Percentiles rank a stretch among this genome's conserved stretches.
Evolutionary conservation across 2,797 vertebrate genomes (phyloP).

Genomic region (Octomys mimax): DNA sequence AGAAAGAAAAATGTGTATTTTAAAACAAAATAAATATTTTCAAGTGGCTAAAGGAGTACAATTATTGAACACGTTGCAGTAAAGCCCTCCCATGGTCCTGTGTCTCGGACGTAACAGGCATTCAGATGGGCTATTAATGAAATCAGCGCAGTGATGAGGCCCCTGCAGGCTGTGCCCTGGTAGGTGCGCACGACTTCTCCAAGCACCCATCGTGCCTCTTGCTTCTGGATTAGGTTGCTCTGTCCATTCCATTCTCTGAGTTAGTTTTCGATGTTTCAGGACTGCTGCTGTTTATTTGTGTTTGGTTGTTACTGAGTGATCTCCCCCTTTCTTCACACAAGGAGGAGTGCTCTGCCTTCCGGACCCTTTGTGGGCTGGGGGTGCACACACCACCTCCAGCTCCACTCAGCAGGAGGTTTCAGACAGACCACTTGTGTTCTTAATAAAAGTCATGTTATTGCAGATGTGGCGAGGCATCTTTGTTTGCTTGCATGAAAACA

Average conservation of each 20-base stretch:
- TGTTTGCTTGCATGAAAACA: conserved; percentile 4
- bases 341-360: not conserved
- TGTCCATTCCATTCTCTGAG: not conserved
- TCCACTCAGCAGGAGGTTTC: not conserved
- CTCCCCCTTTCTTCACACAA: not conserved
- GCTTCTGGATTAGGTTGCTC: not conserved
- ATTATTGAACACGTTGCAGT: not conserved
- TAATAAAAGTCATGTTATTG: conserved; percentile 40
- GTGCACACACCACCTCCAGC: not conserved
- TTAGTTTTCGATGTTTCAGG: not conserved
- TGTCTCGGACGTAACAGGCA: not conserved
- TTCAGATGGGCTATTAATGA: not conserved
- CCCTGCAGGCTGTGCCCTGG: not conserved
- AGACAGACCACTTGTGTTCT: conserved; percentile 41
- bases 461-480: not conserved
- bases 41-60: not conserved
- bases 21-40: conserved; percentile 30
- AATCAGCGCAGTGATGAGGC: not conserved
- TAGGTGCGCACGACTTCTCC: not conserved
- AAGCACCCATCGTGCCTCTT: not conserved
- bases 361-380: not conserved
- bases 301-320: not conserved
- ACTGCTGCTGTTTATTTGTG: not conserved
- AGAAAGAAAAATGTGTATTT: not conserved
- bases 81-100: not conserved